phyloP scores from a whole-genome alignment of 2,797 vertebrate species.

The Morus bassanus region DNA sequence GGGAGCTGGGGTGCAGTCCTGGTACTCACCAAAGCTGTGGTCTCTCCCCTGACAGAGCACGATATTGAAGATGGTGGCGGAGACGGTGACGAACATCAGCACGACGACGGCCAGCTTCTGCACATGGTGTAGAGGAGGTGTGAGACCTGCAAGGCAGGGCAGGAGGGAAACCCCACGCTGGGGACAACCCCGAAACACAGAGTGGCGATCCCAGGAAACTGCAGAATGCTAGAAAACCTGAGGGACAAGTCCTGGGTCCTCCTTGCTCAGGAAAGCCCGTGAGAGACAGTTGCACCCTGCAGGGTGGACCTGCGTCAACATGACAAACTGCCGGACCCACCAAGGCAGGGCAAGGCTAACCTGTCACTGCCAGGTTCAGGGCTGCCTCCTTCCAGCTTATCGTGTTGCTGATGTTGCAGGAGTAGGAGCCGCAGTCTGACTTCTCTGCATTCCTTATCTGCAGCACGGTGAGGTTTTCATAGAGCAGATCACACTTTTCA shows the following conservation, averaged over 20 bases:
- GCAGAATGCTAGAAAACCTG: not conserved
- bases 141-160: not conserved
- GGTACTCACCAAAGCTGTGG: not conserved
- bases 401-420: not conserved
- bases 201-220: not conserved
- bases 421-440: not conserved
- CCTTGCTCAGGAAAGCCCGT: not conserved
- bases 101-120: rapidly evolving
- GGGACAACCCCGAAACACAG: not conserved
- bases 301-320: not conserved
- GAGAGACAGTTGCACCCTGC: no score
- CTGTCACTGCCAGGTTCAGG: not conserved
- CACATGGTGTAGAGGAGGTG: rapidly evolving
- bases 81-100: rapidly evolving
- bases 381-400: not conserved
- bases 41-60: not conserved
- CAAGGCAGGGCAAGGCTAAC: not conserved
- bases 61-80: rapidly evolving
- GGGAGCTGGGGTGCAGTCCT: not conserved
- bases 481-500: not conserved
- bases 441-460: not conserved
- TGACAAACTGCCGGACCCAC: rapidly evolving
- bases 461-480: not conserved
- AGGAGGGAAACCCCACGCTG: not conserved
- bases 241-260: not conserved